Conservation (phyloP, 2,888 invertebrate genomes). For the Oligia fasciuncula region DNA sequence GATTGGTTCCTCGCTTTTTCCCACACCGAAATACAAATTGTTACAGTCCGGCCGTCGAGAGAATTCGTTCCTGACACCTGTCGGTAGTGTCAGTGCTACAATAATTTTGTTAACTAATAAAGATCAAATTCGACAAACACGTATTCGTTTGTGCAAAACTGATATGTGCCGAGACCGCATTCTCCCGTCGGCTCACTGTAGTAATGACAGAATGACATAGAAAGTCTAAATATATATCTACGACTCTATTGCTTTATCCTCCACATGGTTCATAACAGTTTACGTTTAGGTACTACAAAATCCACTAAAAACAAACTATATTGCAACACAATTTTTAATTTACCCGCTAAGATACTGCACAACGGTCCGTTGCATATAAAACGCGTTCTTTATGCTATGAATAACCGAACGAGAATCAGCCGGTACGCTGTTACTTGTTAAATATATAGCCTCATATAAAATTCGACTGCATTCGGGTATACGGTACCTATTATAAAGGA, state of each 20-base stretch:
- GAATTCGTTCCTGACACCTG: neutral
- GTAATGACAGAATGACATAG: neutral
- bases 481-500: neutral
- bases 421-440: conserved; percentile 19
- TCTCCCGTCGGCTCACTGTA: too few relatives aligned
- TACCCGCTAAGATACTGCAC: conserved; percentile 20
- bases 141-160: neutral
- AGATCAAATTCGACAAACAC: neutral
- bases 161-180: neutral
- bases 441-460: conserved; percentile 50
- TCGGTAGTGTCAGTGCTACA: neutral
- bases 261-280: neutral
- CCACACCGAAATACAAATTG: neutral
- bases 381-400: conserved; percentile 50
- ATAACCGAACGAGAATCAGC: conserved; percentile 51
- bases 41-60: too few relatives aligned
- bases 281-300: conserved; percentile 11
- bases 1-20: neutral
- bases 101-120: neutral
- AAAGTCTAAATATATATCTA: neutral
- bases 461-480: conserved; percentile 34
- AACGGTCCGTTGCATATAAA: conserved; percentile 43
- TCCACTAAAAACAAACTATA: conserved; percentile 3
- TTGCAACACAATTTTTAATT: conserved; percentile 41
- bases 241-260: neutral